Evolutionary conservation across 2,797 vertebrate genomes (phyloP).

Genomic region (Florisuga fusca): DNA sequence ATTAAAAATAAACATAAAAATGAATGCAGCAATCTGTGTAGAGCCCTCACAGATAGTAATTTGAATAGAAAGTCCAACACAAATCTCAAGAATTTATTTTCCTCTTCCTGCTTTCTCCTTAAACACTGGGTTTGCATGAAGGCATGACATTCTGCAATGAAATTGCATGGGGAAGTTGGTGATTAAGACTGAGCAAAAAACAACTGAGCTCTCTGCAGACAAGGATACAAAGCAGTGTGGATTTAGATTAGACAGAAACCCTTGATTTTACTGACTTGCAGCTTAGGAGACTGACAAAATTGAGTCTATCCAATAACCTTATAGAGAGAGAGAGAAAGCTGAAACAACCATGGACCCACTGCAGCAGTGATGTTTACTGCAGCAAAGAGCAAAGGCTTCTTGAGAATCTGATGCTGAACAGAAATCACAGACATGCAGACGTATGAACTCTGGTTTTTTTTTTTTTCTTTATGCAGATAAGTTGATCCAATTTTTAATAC

Average conservation of each 20-base stretch:
- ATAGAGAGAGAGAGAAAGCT: neutral
- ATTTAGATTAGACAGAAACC: neutral
- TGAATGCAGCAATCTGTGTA: constrained; percentile 34
- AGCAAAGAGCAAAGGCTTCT: neutral
- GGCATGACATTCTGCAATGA: neutral
- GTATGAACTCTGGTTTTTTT: neutral
- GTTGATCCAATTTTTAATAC: neutral
- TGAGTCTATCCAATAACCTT: neutral
- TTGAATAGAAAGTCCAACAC: constrained; percentile 1
- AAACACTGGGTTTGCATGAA: neutral
- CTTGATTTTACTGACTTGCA: neutral
- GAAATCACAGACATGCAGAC: neutral
- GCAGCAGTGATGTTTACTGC: neutral
- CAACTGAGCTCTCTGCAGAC: neutral
- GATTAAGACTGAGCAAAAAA: neutral
- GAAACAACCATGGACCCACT: neutral
- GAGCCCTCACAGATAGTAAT: neutral
- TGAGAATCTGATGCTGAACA: neutral
- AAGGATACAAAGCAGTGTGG: neutral
- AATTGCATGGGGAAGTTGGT: neutral
- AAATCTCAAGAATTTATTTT: neutral
- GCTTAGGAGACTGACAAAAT: fast-evolving
- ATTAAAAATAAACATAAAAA: constrained; percentile 32
- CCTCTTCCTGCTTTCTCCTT: neutral
- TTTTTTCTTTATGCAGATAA: neutral